Base-by-base conservation (phyloP, 92 coral and sea anemone genomes). In the Epizoanthus scotinus region DNA sequence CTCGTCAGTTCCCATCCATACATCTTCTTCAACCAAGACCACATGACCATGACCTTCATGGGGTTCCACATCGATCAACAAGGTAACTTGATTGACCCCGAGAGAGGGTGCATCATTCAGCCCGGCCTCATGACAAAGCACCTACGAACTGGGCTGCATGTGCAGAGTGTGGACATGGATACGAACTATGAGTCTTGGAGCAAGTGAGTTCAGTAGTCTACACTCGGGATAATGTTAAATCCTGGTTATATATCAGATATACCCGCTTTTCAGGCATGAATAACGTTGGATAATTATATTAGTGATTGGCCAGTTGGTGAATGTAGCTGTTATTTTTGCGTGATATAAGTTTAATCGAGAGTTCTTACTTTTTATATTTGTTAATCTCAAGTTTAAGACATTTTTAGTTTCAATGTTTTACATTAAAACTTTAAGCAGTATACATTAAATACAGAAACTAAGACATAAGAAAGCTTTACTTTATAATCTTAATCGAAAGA, bases 21-120 rank as follows among this genome's bases (percentile, higher is more conserved):
- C 85, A 85, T 94, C 26, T 94, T 94, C 90, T 94, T 94, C 80
- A 94, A 94, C 84, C 91, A 88, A 25, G 95, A 94, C 84, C 93
- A 84, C 67, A 70, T 67, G 71, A 91, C 93, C 44, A 91, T 94
- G 91, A 94, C 98, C 15, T 94, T 94, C 63, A 83, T 94, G 40
- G 98, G 98, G 28, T 94, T 94, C 71, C 93, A 88, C 66, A 84
- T 94, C 71, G 94, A 90, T 80, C 71, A 10, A 26, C 82, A 89
- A 69, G 95, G 98, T 38, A 91, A 94, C 73, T 80, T 94, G 31
- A 84, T 94, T 50, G 91, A 91, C 65, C 91, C 98, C 36, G 84
- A 81, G 9, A 88, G 74, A n/a, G 79, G 73, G 8, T 84, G 71
- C 13, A 66, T 91, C 68, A 81, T 94, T 17, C 77, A 79, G 53